These are phyloP conservation scores for Xiphydria camelus DNA, from an alignment of 2,888 invertebrate genomes.

Conservation along the genomic window DNA sequence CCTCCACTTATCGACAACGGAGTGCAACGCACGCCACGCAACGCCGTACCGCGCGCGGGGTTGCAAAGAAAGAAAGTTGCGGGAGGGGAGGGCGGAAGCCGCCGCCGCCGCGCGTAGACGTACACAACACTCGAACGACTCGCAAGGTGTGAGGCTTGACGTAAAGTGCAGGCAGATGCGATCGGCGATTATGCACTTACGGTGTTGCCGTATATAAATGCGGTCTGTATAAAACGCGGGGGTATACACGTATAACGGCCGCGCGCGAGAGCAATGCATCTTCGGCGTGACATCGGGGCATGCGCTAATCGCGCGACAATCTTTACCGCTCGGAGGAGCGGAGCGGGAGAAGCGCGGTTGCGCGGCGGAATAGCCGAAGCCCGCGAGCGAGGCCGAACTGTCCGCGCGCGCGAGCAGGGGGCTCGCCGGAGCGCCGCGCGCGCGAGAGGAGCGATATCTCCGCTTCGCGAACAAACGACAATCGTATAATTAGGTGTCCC, in stretches of 20 bases:
- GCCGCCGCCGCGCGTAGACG: conserved; percentile 20
- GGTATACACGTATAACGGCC: conserved; percentile 25
- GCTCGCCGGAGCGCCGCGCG: too few species aligned
- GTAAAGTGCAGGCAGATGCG: conserved; percentile 57
- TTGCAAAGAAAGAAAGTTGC: too few species aligned
- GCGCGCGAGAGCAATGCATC: conserved; percentile 54
- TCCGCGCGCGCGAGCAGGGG: conserved; percentile 11
- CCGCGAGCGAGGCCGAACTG: conserved; percentile 16
- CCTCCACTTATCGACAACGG: too few species aligned
- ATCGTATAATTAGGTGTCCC: conserved; percentile 56
- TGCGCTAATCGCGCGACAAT: conserved; percentile 58
- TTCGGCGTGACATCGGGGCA: conserved; percentile 54
- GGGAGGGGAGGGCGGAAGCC: conserved; percentile 22
- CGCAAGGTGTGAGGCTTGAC: conserved; percentile 53
- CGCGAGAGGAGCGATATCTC: conserved; percentile 40
- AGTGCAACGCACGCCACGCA: conserved; percentile 12
- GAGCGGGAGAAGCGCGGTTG: conserved; percentile 15
- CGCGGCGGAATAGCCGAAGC: too few species aligned
- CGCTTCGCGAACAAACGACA: conserved; percentile 48
- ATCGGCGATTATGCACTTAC: conserved; percentile 58
- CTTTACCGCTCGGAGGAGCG: conserved; percentile 38
- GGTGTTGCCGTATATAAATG: conserved; percentile 53
- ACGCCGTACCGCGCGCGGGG: too few species aligned
- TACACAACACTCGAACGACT: conserved; percentile 37
- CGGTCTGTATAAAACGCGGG: conserved; percentile 35